Base-by-base conservation (phyloP, 2,797 vertebrate genomes). In the Lutjanus argentimaculatus region DNA sequence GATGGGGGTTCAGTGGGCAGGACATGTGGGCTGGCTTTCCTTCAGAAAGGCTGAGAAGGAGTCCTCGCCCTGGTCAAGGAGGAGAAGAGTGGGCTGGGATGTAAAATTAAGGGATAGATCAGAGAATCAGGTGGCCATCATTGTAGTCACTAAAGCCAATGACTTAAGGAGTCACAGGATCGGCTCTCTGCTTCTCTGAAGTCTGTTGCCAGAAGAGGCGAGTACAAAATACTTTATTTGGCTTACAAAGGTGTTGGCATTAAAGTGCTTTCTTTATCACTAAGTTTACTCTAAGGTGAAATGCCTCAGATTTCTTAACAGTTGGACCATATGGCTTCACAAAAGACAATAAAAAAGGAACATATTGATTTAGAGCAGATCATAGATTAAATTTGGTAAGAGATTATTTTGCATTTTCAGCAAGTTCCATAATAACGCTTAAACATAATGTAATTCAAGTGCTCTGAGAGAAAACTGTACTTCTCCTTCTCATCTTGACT, bases 211-310 rank as follows among this genome's bases (percentile, higher is more conserved):
- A 67, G 67, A 55, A 8, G 21, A 82, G 78, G 80, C 72, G 82
- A 85, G 82, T 89, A 72, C 25, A n/a, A 25, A n/a, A 64, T 66
- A 43, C 16, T 62, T 75, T 1, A 57, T 75, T n/a, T 61, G 40
- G 19, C 13, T 61, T 11, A 15, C 3, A 8, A 19, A 40, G 12
- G 15, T 55, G 15, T 71, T 1, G 14, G 0, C 30, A 13, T 49
- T 72, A 10, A 52, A n/a, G 30, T 77, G 30, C 25, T 65, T 65
- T 53, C 6, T 7, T 51, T 55, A 36, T n/a, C 2, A 0, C 8
- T n/a, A 46, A 6, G 7, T 66, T 63, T 6, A 43, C 48, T 25
- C 72, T 0, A 65, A 43, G 16, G 1, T 51, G 7, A 72, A 21
- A 22, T 49, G n/a, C 42, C 7, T 56, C 21, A 67, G 43, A 62